Conservation (phyloP, 2,113 vertebrate genomes). For the Ondatra zibethicus region DNA sequence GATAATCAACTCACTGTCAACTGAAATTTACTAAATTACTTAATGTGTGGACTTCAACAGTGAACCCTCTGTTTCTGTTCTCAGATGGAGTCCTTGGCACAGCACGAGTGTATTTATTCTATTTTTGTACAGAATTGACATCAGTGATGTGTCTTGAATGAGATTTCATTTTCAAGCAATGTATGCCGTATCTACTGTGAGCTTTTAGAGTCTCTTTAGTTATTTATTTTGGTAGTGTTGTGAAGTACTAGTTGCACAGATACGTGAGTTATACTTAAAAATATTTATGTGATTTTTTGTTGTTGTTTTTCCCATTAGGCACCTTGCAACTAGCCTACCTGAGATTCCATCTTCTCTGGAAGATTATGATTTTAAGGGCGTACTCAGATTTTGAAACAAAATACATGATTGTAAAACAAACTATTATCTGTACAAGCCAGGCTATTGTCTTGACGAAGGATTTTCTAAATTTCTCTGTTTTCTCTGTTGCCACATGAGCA, state of each 20-base stretch:
- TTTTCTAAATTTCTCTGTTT: constrained; percentile 35
- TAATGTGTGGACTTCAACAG: not conserved
- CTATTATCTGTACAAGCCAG: not conserved
- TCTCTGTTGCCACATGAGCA: not conserved
- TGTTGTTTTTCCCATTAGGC: not conserved
- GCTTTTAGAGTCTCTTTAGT: not conserved
- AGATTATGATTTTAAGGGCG: constrained; percentile 13
- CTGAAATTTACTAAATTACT: not conserved
- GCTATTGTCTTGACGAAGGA: not conserved
- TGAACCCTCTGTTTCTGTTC: not conserved
- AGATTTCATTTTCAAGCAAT: not conserved
- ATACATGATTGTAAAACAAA: not conserved
- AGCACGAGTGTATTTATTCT: not conserved
- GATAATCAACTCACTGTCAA: not conserved
- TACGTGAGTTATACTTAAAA: not conserved
- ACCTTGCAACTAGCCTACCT: not conserved
- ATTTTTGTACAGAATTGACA: not conserved
- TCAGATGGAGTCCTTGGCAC: not conserved
- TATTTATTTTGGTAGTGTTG: constrained; percentile 18
- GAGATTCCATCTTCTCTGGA: not conserved
- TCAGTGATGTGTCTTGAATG: not conserved
- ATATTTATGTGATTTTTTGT: not conserved
- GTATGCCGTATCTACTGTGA: not conserved
- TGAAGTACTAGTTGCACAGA: constrained; percentile 4
- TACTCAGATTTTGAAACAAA: not conserved